Evolutionary conservation across 2,113 vertebrate genomes (phyloP), one percentile per base, ranked within the genome.

Genomic region (Suncus etruscus): DNA sequence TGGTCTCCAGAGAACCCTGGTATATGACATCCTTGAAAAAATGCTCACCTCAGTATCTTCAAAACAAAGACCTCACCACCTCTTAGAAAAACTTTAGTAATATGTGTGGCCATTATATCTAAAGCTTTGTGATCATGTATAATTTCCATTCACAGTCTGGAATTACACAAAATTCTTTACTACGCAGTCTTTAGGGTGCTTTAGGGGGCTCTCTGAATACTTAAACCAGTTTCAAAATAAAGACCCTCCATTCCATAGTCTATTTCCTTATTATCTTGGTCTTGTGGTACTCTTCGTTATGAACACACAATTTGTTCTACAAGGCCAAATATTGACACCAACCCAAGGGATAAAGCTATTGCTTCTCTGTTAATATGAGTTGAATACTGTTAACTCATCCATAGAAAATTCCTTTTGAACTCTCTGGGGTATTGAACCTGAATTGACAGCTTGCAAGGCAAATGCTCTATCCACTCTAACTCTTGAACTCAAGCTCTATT

Each of bases 321-420:
- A 1, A 58, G 54, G 18, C 20, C 66, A 51, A 20, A 65, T 18
- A 15, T 12, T 51, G 22, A 25, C 65, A 80, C 9, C 47, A 76
- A 48, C 2, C 6, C 15, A 39, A 0, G 0, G 32, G 48, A 6
- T 54, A 10, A 73, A 15, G n/a, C 1, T 2, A 80, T 11, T 22
- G 12, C 1, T 15, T 14, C 6, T 72, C 47, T 47, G 6, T 39
- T 86, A 76, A 80, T 3, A 77, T 5, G 61, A 39, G 32, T 15
- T 20, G 39, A 77, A 11, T 51, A 18, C 2, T 18, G 16, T 86
- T 15, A 11, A 45, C 6, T 77, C 29, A 79, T 27, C 3, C 11
- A 25, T 47, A 70, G 1, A 58, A 58, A 58, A 5, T 16, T 18
- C 15, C 18, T 66, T 70, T 39, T 39, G 39, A 39, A 39, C 39